These are phyloP conservation scores for Tachysurus fulvidraco DNA, from an alignment of 2,113 vertebrate species.

Conservation along the genomic window DNA sequence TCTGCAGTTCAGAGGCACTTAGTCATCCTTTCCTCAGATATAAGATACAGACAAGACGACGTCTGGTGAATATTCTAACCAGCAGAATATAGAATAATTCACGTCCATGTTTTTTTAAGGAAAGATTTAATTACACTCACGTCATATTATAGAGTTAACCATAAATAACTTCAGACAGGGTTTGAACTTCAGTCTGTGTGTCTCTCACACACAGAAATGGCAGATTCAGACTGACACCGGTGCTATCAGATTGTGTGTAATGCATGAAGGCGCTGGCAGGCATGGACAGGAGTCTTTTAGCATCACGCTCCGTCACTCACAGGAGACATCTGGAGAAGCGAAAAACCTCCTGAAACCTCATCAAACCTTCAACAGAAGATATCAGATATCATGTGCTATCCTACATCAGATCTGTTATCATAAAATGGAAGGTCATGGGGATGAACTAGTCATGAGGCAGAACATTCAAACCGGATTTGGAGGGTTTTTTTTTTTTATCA, in stretches of 20 bases:
- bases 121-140: neutral
- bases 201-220: slow-evolving; percentile 8
- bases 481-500: neutral
- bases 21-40: neutral
- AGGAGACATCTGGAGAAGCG: neutral
- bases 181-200: neutral
- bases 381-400: slow-evolving; percentile 13
- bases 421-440: slow-evolving; percentile 16
- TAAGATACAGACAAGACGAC: neutral
- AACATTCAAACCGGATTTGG: slow-evolving; percentile 8
- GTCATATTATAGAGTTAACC: too few relatives aligned
- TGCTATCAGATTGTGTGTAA: slow-evolving; percentile 20
- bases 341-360: slow-evolving; percentile 3
- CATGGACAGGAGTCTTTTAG: neutral
- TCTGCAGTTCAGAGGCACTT: neutral
- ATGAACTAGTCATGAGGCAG: neutral
- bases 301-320: slow-evolving; percentile 19
- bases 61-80: neutral
- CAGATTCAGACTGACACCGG: slow-evolving; percentile 8
- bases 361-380: neutral
- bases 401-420: slow-evolving; percentile 1
- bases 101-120: neutral
- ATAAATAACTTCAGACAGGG: neutral
- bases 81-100: neutral
- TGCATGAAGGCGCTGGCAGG: neutral